phyloP scores from a whole-genome alignment of 2,113 vertebrate genomes.

The Fukomys damarensis region DNA sequence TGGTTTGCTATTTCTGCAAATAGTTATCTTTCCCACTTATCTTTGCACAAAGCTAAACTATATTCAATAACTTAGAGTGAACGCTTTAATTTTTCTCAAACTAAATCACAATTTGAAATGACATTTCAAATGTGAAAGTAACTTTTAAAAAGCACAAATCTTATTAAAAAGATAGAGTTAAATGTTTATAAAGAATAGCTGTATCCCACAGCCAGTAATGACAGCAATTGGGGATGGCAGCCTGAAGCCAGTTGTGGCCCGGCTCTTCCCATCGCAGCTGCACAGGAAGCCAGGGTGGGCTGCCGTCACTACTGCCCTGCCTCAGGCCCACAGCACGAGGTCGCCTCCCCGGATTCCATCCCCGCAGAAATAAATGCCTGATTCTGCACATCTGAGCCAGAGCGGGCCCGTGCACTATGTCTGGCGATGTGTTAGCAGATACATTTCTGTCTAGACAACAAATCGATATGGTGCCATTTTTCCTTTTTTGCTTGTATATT shows the following conservation, averaged over 20 bases:
- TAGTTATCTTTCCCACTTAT: conserved; percentile 89
- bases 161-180: conserved; percentile 81
- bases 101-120: conserved; percentile 83
- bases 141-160: conserved; percentile 79
- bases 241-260: conserved; percentile 72
- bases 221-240: neutral
- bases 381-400: conserved; percentile 83
- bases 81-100: conserved; percentile 83
- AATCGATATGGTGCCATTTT: conserved; percentile 90
- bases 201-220: conserved; percentile 68
- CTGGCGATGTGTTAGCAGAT: conserved; percentile 93
- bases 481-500: conserved; percentile 85
- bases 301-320: conserved; percentile 80
- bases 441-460: conserved; percentile 94
- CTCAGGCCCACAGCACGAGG: conserved; percentile 77
- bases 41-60: conserved; percentile 86
- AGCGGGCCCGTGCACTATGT: conserved; percentile 85
- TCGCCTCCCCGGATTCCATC: conserved; percentile 71
- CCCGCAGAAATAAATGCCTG: conserved; percentile 85
- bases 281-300: neutral
- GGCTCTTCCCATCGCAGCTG: conserved; percentile 69
- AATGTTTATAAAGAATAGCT: conserved; percentile 77
- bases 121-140: conserved; percentile 82
- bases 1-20: conserved; percentile 88
- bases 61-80: conserved; percentile 85